Percentiles rank a stretch among this genome's conserved stretches.
Evolutionary conservation across 2,113 vertebrate species (phyloP).

Genomic region (Cynocephalus volans): DNA sequence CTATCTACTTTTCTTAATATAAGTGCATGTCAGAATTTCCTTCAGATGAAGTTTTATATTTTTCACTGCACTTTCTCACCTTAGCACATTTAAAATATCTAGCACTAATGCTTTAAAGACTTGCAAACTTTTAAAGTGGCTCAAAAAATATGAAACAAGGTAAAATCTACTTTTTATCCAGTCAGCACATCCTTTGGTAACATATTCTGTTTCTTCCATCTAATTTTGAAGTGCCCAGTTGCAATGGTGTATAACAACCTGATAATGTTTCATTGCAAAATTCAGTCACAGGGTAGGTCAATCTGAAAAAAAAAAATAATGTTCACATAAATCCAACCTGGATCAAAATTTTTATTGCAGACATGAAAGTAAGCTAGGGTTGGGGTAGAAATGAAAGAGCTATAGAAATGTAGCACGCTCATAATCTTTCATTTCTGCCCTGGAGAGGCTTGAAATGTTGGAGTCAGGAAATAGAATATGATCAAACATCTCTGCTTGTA

Average conservation of each 20-base stretch:
- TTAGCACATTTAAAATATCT: conserved; percentile 64
- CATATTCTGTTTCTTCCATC: conserved; percentile 68
- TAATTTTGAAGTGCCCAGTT: conserved; percentile 68
- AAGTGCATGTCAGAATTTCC: conserved; percentile 53
- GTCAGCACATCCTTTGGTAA: conserved; percentile 72
- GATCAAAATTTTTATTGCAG: conserved; percentile 81
- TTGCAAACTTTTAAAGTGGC: conserved; percentile 75
- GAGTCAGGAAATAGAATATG: conserved; percentile 70
- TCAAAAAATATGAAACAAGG: conserved; percentile 70
- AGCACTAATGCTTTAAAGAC: conserved; percentile 72
- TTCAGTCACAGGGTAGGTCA: conserved; percentile 73
- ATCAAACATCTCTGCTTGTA: conserved; percentile 77
- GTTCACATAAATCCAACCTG: conserved; percentile 75
- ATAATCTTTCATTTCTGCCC: conserved; percentile 81
- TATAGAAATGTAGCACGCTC: conserved; percentile 72
- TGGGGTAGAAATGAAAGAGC: conserved; percentile 77
- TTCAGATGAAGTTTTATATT: conserved; percentile 55
- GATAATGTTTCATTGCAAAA: conserved; percentile 76
- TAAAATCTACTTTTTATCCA: conserved; percentile 71
- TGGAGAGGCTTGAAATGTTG: conserved; percentile 59
- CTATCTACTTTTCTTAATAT: conserved; percentile 30
- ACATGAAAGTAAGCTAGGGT: conserved; percentile 79
- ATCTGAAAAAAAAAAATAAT: conserved; percentile 74
- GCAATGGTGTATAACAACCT: conserved; percentile 69
- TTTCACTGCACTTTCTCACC: conserved; percentile 63